Conservation (phyloP, 2,888 invertebrate genomes). For the Nemurella pictetii region DNA sequence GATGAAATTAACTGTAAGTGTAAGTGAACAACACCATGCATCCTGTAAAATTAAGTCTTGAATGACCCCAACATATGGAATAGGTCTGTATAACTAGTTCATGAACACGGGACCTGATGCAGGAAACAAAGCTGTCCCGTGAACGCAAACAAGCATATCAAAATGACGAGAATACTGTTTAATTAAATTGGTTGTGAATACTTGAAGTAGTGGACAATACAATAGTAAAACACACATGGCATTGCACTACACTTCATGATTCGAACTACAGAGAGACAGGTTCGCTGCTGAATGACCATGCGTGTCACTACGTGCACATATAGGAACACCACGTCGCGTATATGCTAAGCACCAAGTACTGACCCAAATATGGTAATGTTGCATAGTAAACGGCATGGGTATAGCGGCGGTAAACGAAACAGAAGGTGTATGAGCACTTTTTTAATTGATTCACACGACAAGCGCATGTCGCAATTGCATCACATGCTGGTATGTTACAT, state of each 20-base stretch:
- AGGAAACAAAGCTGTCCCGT: not conserved
- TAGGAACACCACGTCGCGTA: not conserved
- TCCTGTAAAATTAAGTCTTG: not conserved
- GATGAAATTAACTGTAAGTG: not conserved
- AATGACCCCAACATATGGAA: not conserved
- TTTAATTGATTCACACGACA: not conserved
- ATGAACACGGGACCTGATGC: not conserved
- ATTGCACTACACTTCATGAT: too few relatives aligned
- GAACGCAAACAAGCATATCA: not conserved
- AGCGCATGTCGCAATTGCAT: not conserved
- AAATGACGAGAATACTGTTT: not conserved
- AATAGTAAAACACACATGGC: not conserved
- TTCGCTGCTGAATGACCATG: too few relatives aligned
- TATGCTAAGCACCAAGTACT: not conserved
- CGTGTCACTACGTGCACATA: not conserved
- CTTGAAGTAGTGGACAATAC: not conserved
- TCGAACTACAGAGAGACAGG: too few relatives aligned
- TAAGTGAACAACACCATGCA: not conserved
- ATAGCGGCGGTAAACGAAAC: not conserved
- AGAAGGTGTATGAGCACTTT: not conserved
- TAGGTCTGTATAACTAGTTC: not conserved
- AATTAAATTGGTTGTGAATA: not conserved
- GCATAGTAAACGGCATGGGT: not conserved
- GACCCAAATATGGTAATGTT: slow-evolving; percentile 18
- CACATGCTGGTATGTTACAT: not conserved